Evolutionary conservation across 1,140 invertebrate genomes (phyloP), one percentile per base, ranked within the genome.

Genomic region (Portunus trituberculatus): DNA sequence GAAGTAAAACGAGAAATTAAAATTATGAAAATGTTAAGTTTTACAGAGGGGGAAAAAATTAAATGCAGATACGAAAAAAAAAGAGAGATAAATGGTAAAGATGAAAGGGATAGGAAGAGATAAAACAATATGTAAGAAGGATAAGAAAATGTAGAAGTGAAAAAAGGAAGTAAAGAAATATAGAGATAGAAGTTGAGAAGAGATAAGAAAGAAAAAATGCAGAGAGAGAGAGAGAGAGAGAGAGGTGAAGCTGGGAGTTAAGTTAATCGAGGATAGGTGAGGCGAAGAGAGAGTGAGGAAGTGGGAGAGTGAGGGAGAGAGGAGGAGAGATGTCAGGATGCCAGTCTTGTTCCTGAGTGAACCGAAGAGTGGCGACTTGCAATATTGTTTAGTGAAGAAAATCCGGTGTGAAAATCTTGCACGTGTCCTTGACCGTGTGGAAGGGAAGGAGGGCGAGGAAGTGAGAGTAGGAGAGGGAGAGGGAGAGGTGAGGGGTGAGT

Each of bases 321-420:
- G 52, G 20, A 10, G 12, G 52, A 59, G 20, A n/a, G 6, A 8
- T n/a, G 67, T 76, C 67, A 76, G 67, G 12, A 25, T 76, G 67
- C n/a, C 67, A 76, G 67, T 76, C 67, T 7, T 7, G 67, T 8
- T 2, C 20, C 20, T n/a, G 67, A 20, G 12, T 12, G 52, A 10
- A 20, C 52, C 3, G 67, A 76, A 20, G 20, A n/a, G 67, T 76
- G 67, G n/a, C 67, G 20, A 76, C 67, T n/a, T 76, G 67, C 12
- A n/a, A 76, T 76, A n/a, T 76, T 76, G 67, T 76, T 76, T n/a
- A n/a, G 67, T n/a, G 67, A 76, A 76, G 16, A 76, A 76, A 76
- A 76, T 76, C 67, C 25, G 67, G 4, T 0, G 67, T n/a, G 67
- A 76, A 76, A 76, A 3, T 76, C 67, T 12, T n/a, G 67, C 67